Evolutionary conservation across 2,113 vertebrate genomes (phyloP), one percentile per base, ranked within the genome.

Genomic region (Dasyornis broadbenti): DNA sequence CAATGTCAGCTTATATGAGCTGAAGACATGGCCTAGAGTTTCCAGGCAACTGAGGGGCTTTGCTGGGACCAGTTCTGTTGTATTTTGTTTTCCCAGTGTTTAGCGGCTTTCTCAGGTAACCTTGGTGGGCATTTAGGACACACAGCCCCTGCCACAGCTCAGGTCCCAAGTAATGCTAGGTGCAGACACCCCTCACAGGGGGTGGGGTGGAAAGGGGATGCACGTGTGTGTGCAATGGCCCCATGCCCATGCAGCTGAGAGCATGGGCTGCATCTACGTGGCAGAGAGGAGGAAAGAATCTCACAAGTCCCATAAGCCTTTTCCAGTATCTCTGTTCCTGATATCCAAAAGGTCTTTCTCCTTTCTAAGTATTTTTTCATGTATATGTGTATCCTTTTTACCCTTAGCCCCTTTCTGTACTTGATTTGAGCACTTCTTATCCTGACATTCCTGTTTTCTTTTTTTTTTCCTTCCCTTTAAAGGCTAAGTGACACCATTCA

Each of bases 201-300:
- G 24, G 4, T 16, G 5, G n/a, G 50, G 9, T 30, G 30, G 16
- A 27, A 59, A 63, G 15, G 20, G 57, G 59, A 28, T 40, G 11
- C 9, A 31, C 0, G 0, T 10, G 8, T 33, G 13, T 37, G 15
- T 47, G 60, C 68, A 45, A 21, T 4, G 2, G 1, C 17, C 17
- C 13, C 6, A 2, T 15, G 40, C 9, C 40, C 31, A 5, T 10
- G 28, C 47, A 89, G 27, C 9, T 61, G 24, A 52, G 19, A 57
- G 33, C n/a, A 60, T 35, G 64, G 64, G 28, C 31, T 78, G 64
- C 77, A 23, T 20, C 68, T 53, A 12, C 3, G 33, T 40, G 54
- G 21, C 72, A 89, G 59, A 80, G 30, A 44, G 18, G 8, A 61
- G 49, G 4, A 33, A 56, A 69, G 39, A 75, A 31, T 30, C 42